phyloP scores from a whole-genome alignment of 2,888 invertebrate species.

The Mythimna ferrago region DNA sequence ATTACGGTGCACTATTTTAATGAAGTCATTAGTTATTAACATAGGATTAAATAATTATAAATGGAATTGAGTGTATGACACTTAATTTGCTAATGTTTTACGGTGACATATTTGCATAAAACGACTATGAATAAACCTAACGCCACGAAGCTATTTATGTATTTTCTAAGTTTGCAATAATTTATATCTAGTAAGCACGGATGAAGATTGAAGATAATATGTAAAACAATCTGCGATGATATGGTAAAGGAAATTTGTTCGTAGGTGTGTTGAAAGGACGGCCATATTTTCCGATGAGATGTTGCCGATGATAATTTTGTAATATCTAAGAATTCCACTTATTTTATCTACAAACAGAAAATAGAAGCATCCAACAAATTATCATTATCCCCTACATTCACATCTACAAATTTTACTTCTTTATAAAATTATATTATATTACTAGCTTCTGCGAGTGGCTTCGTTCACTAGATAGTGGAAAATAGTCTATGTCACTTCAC shows the following conservation, averaged over 20 bases:
- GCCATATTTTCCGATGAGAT: slow-evolving; percentile 19
- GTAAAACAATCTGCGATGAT: slow-evolving; percentile 38
- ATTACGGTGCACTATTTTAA: slow-evolving; percentile 35
- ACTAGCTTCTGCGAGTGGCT: no score
- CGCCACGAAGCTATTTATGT: slow-evolving; percentile 20
- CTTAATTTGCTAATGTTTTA: slow-evolving; percentile 46
- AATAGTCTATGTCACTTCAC: no score
- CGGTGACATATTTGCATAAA: slow-evolving; percentile 48
- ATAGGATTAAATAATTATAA: slow-evolving; percentile 28
- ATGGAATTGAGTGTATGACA: slow-evolving; percentile 40
- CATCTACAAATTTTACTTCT: no score
- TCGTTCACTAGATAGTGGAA: no score
- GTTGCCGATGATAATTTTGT: slow-evolving; percentile 9
- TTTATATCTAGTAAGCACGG: slow-evolving; percentile 32
- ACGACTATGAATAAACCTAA: slow-evolving; percentile 45
- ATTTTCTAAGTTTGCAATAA: slow-evolving; percentile 39
- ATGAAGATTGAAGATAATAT: slow-evolving; percentile 47
- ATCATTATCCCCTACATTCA: no score
- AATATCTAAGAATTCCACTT: not conserved
- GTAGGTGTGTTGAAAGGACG: slow-evolving; percentile 24
- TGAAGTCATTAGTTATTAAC: slow-evolving; percentile 41
- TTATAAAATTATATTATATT: no score
- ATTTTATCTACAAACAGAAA: not conserved
- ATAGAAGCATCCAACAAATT: not conserved
- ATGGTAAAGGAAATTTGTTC: slow-evolving; percentile 30